Evolutionary conservation across 2,888 invertebrate genomes (phyloP), one percentile per base, ranked within the genome.

Genomic region (Aphrophora alni): DNA sequence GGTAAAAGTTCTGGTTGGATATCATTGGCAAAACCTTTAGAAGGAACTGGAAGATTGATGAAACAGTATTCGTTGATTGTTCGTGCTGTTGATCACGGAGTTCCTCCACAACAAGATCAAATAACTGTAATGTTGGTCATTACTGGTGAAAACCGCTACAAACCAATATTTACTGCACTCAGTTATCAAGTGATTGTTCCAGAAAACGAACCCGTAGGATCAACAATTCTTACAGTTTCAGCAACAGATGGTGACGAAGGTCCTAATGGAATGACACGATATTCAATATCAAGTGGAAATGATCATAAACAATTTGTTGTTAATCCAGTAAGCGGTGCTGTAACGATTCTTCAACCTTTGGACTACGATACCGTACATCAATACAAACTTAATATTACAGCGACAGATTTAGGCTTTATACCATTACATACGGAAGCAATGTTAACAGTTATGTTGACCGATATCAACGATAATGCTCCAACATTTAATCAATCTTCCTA

Each of bases 401-500:
- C 97, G 0, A 92, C 91, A 83, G 98, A 98, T 89, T 89, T 95
- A 75, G 98, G 95, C 1, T 97, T 96, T 87, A 93, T 95, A 84
- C 91, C 95, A 0, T 92, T 92, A 85, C 92, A 92, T 86, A 92
- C 96, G 0, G 93, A 94, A 5, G 96, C 96, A 0, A 94, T 94
- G 85, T 89, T 98, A 8, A 95, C 95, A 0, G 94, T 98, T 0
- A 95, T 94, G 77, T 90, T 98, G 0, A 96, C 95, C 0, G 98
- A 98, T 87, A 95, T 98, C 51, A 98, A 97, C 87, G 97, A 98
- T 86, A 98, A 98, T 88, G 93, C 96, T 12, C 98, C 98, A 0
- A 89, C 90, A 17, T 98, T 98, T 87, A 94, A 95, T 87, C 93
- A 94, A 87, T 90, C 92, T 0, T 89, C 91, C 76, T 97, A 95